Evolutionary conservation across 2,888 invertebrate species (phyloP).

Genomic region (Branchellion lobata): DNA sequence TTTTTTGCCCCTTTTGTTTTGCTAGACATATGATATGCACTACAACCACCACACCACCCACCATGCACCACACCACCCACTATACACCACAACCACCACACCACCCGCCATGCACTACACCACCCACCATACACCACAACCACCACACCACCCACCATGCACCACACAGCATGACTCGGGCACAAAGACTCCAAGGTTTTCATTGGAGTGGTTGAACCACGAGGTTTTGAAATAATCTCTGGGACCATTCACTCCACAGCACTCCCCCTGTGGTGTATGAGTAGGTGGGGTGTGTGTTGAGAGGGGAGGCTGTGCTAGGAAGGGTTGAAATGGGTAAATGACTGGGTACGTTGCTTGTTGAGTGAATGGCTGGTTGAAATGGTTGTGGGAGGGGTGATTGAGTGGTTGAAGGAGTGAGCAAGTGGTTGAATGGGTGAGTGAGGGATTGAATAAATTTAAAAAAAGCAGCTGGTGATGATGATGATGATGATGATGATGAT

Average conservation of each 20-base stretch:
- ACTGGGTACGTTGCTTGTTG: neutral
- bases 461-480: no score
- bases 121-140: neutral
- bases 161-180: constrained; percentile 45
- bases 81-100: neutral
- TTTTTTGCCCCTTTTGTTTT: no score
- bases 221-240: constrained; percentile 42
- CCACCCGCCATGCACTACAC: neutral
- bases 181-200: constrained; percentile 38
- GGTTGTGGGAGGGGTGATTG: neutral
- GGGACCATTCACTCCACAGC: constrained; percentile 46
- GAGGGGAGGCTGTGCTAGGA: neutral
- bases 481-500: no score
- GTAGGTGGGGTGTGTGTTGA: neutral
- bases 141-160: constrained; percentile 5
- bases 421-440: neutral
- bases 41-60: no score
- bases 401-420: no score
- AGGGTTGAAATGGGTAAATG: neutral
- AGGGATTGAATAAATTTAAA: no score
- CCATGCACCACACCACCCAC: neutral
- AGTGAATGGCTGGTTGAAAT: neutral
- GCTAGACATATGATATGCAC: no score
- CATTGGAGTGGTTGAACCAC: constrained; percentile 47
- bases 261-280: constrained; percentile 34